Evolutionary conservation across 2,797 vertebrate species (phyloP).

Genomic region (Microcaecilia unicolor): DNA sequence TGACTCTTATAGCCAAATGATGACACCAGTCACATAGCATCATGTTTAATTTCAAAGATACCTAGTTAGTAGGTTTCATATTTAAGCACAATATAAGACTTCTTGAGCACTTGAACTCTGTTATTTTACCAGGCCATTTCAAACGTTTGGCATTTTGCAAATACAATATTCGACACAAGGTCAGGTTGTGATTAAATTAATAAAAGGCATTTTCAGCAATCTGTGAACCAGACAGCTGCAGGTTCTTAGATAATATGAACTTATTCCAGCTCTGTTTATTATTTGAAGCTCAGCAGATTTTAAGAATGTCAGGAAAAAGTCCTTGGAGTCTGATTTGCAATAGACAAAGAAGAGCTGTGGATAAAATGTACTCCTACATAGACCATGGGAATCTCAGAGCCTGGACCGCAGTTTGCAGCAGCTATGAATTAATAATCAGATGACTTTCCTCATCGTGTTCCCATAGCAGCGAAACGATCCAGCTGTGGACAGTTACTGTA

Average conservation of each 20-base stretch:
- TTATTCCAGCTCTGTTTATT: not conserved
- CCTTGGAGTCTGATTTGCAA: not conserved
- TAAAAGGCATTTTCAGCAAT: not conserved
- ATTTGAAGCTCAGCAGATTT: not conserved
- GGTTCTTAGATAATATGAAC: conserved; percentile 7
- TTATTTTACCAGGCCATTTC: not conserved
- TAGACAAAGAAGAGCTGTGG: not conserved
- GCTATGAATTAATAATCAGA: not conserved
- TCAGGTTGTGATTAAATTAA: not conserved
- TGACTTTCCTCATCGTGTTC: no score
- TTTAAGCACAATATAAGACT: no score
- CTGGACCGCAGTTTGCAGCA: not conserved
- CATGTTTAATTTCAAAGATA: no score
- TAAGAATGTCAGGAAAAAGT: not conserved
- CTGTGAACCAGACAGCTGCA: not conserved
- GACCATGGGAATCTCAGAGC: not conserved
- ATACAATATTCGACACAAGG: conserved; percentile 1
- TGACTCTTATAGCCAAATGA: no score
- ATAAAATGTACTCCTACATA: not conserved
- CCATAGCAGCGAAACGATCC: no score
- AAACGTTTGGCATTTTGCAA: not conserved
- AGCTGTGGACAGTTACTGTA: no score
- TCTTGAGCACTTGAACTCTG: no score
- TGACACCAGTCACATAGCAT: no score
- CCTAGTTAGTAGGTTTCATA: no score